phyloP scores from a whole-genome alignment of 2,888 invertebrate genomes.

The Bombylius discolor region DNA sequence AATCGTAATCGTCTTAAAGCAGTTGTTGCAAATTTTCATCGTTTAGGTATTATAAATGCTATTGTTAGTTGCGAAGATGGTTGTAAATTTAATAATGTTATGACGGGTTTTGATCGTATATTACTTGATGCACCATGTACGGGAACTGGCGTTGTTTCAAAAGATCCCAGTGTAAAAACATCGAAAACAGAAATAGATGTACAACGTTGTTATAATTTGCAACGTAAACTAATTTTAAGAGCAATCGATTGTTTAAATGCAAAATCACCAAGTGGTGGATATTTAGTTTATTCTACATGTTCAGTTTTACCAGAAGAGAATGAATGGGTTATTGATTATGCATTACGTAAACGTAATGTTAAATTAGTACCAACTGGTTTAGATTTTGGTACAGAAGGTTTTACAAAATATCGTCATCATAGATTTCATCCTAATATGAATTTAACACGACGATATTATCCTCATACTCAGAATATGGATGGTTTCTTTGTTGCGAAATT shows the following conservation, averaged over 20 bases:
- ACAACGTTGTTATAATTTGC: constrained; percentile 81
- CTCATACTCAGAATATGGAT: constrained; percentile 98
- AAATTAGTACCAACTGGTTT: constrained; percentile 87
- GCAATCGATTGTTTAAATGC: constrained; percentile 96
- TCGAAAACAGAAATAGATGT: constrained; percentile 82
- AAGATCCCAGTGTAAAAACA: constrained; percentile 93
- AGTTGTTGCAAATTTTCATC: constrained; percentile 90
- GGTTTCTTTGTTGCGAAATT: constrained; percentile 98
- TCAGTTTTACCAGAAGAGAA: constrained; percentile 97
- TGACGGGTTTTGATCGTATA: constrained; percentile 89
- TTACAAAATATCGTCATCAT: constrained; percentile 70
- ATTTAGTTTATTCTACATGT: constrained; percentile 96
- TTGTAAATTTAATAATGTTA: constrained; percentile 64
- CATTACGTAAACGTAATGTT: constrained; percentile 81
- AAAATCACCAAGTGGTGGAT: constrained; percentile 83
- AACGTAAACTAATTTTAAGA: constrained; percentile 79
- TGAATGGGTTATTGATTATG: constrained; percentile 94
- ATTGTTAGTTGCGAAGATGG: constrained; percentile 86
- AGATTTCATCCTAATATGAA: constrained; percentile 86
- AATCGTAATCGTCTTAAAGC: constrained; percentile 83
- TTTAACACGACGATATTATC: constrained; percentile 83
- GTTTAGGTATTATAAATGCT: constrained; percentile 89
- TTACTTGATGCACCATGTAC: constrained; percentile 96
- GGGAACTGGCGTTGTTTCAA: constrained; percentile 94
- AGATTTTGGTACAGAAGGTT: constrained; percentile 92